Percentiles rank a stretch among this genome's conserved stretches.
These are phyloP conservation scores for Sebastes vulpes DNA, from an alignment of 2,797 vertebrate species.

Conservation along the genomic window DNA sequence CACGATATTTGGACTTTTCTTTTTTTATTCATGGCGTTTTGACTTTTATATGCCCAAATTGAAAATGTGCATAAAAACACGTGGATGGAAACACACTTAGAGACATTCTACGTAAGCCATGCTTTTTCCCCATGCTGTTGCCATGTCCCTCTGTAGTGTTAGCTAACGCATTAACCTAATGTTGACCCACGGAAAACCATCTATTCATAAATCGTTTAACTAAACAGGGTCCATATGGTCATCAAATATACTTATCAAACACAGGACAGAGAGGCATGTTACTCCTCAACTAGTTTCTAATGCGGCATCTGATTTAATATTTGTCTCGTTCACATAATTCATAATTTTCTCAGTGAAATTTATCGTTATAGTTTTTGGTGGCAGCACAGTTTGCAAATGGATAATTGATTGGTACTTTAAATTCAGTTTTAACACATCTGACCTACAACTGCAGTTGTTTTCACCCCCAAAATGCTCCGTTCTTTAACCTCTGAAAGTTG, in stretches of 20 bases:
- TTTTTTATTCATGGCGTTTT: background rate
- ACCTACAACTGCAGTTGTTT: background rate
- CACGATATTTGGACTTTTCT: background rate
- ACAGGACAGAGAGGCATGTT: background rate
- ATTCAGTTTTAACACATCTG: background rate
- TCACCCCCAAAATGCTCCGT: background rate
- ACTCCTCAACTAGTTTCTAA: background rate
- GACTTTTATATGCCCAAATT: background rate
- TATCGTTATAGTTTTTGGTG: no score
- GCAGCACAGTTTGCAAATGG: no score
- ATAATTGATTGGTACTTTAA: background rate
- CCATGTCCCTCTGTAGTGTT: background rate
- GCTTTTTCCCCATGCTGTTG: background rate
- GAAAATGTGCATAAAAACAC: background rate
- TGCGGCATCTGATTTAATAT: background rate
- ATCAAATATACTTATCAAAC: constrained; percentile 7
- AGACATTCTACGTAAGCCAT: background rate
- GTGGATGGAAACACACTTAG: background rate
- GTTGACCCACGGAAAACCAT: constrained; percentile 27
- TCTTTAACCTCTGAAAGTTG: background rate
- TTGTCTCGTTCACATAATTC: background rate
- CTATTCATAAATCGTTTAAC: constrained; percentile 2
- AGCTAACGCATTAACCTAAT: constrained; percentile 16
- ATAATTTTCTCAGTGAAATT: background rate
- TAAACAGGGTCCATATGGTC: constrained; percentile 25